Conservation (phyloP, 1,140 invertebrate species). For the Pseudomyrmex dendroicus region DNA sequence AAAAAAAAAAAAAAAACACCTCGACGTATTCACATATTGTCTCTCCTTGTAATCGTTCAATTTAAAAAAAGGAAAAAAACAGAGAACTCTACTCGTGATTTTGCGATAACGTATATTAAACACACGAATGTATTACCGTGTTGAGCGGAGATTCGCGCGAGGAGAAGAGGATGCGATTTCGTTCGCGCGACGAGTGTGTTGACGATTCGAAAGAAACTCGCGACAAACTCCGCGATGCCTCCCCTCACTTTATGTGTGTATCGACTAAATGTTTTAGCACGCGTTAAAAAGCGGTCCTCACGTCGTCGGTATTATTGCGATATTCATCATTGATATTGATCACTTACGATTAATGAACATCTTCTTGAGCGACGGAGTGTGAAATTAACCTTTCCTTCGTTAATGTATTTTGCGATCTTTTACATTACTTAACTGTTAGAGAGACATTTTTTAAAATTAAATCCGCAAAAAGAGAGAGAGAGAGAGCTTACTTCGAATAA, state of each 20-base stretch:
- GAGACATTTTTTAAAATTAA: too few relatives aligned
- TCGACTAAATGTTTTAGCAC: conserved; percentile 58
- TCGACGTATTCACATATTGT: conserved; percentile 64
- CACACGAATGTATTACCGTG: conserved; percentile 29
- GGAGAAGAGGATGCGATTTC: background rate
- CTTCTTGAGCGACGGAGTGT: background rate
- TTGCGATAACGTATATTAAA: conserved; percentile 46
- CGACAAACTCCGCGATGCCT: background rate
- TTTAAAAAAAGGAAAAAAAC: conserved; percentile 34
- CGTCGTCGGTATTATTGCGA: conserved; percentile 14
- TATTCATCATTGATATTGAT: background rate
- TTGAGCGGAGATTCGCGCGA: conserved; percentile 21
- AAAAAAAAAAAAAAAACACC: conserved; percentile 56
- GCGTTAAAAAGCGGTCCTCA: background rate
- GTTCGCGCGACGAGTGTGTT: conserved; percentile 1
- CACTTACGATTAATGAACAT: background rate
- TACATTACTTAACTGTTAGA: too few relatives aligned
- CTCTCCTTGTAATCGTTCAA: conserved; percentile 58
- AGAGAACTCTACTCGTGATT: conserved; percentile 55
- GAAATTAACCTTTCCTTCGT: background rate
- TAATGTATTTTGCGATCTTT: too few relatives aligned
- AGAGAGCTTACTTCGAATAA: too few relatives aligned
- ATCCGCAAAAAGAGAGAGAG: too few relatives aligned
- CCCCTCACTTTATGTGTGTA: conserved; percentile 53
- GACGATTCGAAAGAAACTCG: background rate